Evolutionary conservation across 1,140 invertebrate species (phyloP).

Genomic region (Magallana angulata): DNA sequence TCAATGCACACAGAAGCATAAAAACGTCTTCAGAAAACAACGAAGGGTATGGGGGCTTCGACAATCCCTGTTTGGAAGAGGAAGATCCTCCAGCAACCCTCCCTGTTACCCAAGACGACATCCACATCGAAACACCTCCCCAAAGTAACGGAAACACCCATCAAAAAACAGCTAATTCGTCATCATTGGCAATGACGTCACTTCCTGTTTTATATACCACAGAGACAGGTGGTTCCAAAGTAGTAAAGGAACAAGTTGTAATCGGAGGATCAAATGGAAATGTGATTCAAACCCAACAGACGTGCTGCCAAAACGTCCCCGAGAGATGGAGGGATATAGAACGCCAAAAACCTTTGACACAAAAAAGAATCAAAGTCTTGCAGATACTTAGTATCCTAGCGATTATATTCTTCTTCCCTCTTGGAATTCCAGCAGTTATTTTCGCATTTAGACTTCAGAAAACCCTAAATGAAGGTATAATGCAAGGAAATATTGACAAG

Average conservation of each 20-base stretch:
- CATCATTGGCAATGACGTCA: background rate
- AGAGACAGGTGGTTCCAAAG: slow-evolving; percentile 44
- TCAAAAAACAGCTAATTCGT: background rate
- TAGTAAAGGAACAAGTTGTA: slow-evolving; percentile 56
- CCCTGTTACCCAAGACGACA: background rate
- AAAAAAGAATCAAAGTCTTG: slow-evolving; percentile 54
- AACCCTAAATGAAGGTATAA: slow-evolving; percentile 67
- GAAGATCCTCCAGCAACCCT: background rate
- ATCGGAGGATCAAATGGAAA: slow-evolving; percentile 38
- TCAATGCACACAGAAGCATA: background rate
- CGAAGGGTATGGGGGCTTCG: background rate
- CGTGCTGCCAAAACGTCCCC: slow-evolving; percentile 33
- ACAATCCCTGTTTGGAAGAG: background rate
- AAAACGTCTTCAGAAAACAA: background rate
- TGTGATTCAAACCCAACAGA: slow-evolving; percentile 52
- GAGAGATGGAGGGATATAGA: slow-evolving; percentile 42
- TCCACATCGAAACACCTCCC: background rate
- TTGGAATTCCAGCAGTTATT: slow-evolving; percentile 65
- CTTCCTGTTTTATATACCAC: slow-evolving; percentile 51
- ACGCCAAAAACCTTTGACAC: slow-evolving; percentile 56
- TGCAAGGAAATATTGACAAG: slow-evolving; percentile 67
- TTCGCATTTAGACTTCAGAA: slow-evolving; percentile 66
- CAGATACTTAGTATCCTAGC: slow-evolving; percentile 64
- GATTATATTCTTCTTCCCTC: slow-evolving; percentile 67
- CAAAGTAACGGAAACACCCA: background rate